These are phyloP conservation scores for Tragulus kanchil DNA, from an alignment of 2,113 vertebrate species.

Conservation along the genomic window DNA sequence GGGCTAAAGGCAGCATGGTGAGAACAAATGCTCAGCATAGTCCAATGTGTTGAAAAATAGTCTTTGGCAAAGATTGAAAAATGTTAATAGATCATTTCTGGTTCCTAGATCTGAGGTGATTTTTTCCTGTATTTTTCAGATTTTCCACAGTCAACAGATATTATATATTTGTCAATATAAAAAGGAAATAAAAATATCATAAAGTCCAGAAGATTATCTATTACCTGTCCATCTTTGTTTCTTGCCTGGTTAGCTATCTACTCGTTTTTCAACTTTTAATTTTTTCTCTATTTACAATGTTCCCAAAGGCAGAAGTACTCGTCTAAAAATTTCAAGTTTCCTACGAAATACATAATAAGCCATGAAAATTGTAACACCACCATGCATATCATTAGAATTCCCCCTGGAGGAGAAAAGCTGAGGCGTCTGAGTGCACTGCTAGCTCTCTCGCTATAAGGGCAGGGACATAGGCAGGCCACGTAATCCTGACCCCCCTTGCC, in stretches of 20 bases:
- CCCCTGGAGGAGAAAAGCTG: not conserved
- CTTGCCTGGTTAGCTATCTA: not conserved
- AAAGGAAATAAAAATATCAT: not conserved
- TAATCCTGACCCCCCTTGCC: slow-evolving; percentile 41
- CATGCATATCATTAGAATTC: not conserved
- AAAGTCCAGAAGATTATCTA: not conserved
- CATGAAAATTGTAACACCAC: not conserved
- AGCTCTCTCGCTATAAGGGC: not conserved
- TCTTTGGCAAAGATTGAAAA: not conserved
- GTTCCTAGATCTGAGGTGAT: not conserved
- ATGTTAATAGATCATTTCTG: not conserved
- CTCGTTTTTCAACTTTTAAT: not conserved
- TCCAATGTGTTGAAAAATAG: not conserved
- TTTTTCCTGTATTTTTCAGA: not conserved
- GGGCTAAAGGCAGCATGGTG: too few species aligned
- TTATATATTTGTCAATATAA: not conserved
- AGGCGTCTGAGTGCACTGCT: not conserved
- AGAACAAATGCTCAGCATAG: not conserved
- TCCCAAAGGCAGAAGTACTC: not conserved
- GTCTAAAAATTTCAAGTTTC: not conserved
- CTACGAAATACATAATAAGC: not conserved
- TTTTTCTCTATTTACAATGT: slow-evolving; percentile 12
- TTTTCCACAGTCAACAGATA: not conserved
- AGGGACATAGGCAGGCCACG: rapidly evolving
- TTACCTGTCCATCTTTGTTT: not conserved